Percentiles rank a stretch among this genome's conserved stretches.
These are phyloP conservation scores for Hirtodrosophila alboralis DNA, from an alignment of 2,888 invertebrate species.

Conservation along the genomic window DNA sequence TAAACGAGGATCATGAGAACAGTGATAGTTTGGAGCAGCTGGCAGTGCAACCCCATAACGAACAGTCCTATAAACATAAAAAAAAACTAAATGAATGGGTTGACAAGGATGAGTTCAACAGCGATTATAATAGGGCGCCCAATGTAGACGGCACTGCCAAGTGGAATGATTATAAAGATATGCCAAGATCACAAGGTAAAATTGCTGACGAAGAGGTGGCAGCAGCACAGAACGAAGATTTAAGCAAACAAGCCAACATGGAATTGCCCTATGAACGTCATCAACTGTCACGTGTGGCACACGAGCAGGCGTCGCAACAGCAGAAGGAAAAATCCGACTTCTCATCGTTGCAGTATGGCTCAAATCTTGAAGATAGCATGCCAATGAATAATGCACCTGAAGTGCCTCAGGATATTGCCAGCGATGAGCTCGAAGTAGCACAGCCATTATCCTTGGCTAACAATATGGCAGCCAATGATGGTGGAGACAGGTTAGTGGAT, in stretches of 20 bases:
- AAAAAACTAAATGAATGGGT: conserved; percentile 29
- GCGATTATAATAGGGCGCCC: conserved; percentile 29
- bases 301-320: conserved; percentile 2
- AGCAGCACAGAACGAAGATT: conserved; percentile 4
- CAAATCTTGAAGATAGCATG: conserved; percentile 8
- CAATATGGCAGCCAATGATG: conserved; percentile 34
- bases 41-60: conserved; percentile 23
- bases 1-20: conserved; percentile 2
- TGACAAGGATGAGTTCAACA: conserved; percentile 18
- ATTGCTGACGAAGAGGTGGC: conserved; percentile 12
- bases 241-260: not conserved
- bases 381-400: conserved; percentile 6
- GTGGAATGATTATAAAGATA: conserved; percentile 16
- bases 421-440: conserved; percentile 14
- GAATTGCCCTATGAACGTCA: conserved; percentile 21
- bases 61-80: conserved; percentile 5
- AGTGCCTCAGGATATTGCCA: conserved; percentile 5
- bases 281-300: conserved; percentile 14
- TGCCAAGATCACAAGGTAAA: conserved; percentile 16
- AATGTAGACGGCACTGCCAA: not conserved
- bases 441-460: conserved; percentile 12
- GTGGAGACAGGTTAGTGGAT: conserved; percentile 58
- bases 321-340: conserved; percentile 6
- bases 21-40: conserved; percentile 29
- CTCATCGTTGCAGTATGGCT: no score